Evolutionary conservation across 2,797 vertebrate genomes (phyloP), one percentile per base, ranked within the genome.

Genomic region (Esox lucius): DNA sequence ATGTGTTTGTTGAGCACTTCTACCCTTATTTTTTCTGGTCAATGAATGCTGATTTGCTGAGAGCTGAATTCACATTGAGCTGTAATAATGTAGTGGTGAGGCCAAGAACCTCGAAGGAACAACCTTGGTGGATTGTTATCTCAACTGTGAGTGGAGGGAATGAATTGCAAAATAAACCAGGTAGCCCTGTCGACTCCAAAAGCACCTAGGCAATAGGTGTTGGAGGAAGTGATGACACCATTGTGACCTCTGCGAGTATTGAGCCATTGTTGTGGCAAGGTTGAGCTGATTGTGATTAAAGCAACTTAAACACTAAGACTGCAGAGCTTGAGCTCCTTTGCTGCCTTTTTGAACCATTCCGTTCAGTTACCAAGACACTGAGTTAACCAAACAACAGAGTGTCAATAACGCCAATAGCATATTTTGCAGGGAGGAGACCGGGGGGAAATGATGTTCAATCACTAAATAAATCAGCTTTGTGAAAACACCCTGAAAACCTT

Each of bases 401-500:
- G 33, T 12, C 66, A 68, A 68, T n/a, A 42, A n/a, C 8, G 19
- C 35, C 31, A 35, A 66, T 35, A 68, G 66, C 16, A 42, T 46
- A 7, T 46, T 46, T 35, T 46, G 12, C 22, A 6, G 67, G 24
- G 42, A 15, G 35, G 67, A 48, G 42, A 24, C 42, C 0, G 15
- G 46, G 59, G 61, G 64, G 28, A n/a, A 22, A 19, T 46, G 39
- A 61, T 59, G 16, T 70, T 17, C 24, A 24, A 64, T 19, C 35
- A 16, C 35, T n/a, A 72, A 75, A 19, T 48, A 68, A 15, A 8
- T 39, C 71, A 31, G 53, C 73, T 65, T 64, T 61, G 48, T 72
- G 74, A 76, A 78, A 65, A 72, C 72, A 51, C 12, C 19, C 66
- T 74, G 59, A 68, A 75, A 71, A 78, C 72, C 70, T 22, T 65